These are phyloP conservation scores for Cephus pygmeus DNA, from an alignment of 2,888 invertebrate genomes.

Conservation along the genomic window DNA sequence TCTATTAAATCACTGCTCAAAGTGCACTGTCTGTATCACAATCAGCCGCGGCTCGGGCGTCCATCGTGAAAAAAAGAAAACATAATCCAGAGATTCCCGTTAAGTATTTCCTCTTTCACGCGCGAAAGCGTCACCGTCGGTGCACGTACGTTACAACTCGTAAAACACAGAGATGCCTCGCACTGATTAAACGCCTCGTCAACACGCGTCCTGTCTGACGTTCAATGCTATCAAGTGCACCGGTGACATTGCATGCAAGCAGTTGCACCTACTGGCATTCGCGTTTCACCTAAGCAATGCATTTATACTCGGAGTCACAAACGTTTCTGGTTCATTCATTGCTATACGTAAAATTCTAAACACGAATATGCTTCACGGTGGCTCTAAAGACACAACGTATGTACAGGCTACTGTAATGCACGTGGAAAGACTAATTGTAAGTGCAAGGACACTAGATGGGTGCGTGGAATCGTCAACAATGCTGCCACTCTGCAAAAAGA, in stretches of 20 bases:
- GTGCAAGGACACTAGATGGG: background rate
- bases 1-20: background rate
- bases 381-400: background rate
- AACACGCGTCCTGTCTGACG: conserved; percentile 22
- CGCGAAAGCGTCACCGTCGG: background rate
- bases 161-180: conserved; percentile 37
- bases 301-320: conserved; percentile 18
- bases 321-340: background rate
- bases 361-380: background rate
- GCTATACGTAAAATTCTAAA: background rate
- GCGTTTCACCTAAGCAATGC: background rate
- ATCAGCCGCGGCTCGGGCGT: background rate
- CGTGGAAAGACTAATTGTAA: too few relatives aligned
- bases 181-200: conserved; percentile 36
- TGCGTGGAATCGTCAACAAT: background rate
- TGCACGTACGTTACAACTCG: conserved; percentile 19
- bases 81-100: background rate
- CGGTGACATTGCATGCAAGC: background rate
- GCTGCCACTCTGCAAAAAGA: background rate
- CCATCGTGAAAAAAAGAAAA: background rate
- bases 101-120: background rate
- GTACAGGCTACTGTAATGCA: background rate
- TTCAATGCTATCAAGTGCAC: background rate
- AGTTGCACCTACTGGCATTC: background rate
- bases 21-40: background rate